Evolutionary conservation across 2,888 invertebrate species (phyloP).

Genomic region (Scaeva pyrastri): DNA sequence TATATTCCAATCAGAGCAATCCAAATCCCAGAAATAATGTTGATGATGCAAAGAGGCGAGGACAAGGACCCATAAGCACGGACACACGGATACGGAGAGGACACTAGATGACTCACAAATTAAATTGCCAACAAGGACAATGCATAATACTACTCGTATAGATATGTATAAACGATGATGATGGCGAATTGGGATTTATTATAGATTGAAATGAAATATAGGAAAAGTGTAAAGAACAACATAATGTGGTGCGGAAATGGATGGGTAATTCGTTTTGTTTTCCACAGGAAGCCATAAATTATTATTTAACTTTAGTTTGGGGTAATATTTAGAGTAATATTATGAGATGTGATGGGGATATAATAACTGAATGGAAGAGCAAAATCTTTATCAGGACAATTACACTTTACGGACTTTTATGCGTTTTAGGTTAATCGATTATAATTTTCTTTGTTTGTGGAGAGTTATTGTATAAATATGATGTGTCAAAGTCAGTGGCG

Average conservation of each 20-base stretch:
- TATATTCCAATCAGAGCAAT: slow-evolving; percentile 16
- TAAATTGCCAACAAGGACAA: slow-evolving; percentile 60
- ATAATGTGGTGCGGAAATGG: slow-evolving; percentile 40
- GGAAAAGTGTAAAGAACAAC: slow-evolving; percentile 32
- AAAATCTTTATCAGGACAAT: slow-evolving; percentile 40
- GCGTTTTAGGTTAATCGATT: background rate
- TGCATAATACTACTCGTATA: slow-evolving; percentile 25
- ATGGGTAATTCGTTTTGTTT: slow-evolving; percentile 51
- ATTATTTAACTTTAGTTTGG: slow-evolving; percentile 48
- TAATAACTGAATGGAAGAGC: slow-evolving; percentile 33
- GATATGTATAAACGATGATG: slow-evolving; percentile 30
- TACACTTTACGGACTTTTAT: background rate
- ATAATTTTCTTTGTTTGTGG: no score
- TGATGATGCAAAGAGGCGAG: background rate
- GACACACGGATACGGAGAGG: no score
- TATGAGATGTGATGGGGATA: background rate
- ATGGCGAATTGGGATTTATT: slow-evolving; percentile 60
- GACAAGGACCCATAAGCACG: no score
- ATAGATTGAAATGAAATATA: slow-evolving; percentile 3
- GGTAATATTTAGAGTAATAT: slow-evolving; percentile 1
- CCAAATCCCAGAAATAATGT: background rate
- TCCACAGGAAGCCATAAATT: slow-evolving; percentile 36
- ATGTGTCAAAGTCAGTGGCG: no score
- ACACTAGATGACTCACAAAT: slow-evolving; percentile 58
- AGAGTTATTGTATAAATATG: no score